phyloP scores from a whole-genome alignment of 2,888 invertebrate genomes.

The Congeria kusceri region DNA sequence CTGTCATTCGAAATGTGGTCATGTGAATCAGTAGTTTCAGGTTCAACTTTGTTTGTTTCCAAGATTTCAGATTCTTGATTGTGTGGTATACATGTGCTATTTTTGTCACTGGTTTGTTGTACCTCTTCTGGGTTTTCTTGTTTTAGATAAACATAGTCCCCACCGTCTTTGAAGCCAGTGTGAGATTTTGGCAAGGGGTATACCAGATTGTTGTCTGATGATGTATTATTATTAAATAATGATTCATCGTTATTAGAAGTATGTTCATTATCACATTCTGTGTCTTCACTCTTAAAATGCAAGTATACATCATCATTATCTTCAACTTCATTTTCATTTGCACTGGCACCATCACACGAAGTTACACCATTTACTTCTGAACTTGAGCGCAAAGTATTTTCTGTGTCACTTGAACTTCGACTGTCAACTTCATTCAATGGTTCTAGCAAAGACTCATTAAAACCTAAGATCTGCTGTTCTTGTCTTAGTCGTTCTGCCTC shows the following conservation, averaged over 20 bases:
- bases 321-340: background rate
- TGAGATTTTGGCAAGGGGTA: background rate
- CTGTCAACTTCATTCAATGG: slow-evolving; percentile 46
- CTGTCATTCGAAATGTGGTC: background rate
- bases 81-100: background rate
- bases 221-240: background rate
- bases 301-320: background rate
- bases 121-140: background rate
- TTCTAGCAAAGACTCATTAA: slow-evolving; percentile 51
- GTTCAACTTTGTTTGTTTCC: no score
- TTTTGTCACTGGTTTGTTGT: background rate
- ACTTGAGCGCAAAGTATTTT: background rate
- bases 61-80: no score
- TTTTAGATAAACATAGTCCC: slow-evolving; percentile 20
- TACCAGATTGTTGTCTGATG: background rate
- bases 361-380: background rate
- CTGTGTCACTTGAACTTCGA: slow-evolving; percentile 41
- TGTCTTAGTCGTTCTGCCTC: slow-evolving; percentile 55
- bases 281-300: no score
- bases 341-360: background rate
- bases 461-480: slow-evolving; percentile 27
- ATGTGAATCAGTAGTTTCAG: background rate
- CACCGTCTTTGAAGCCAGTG: background rate
- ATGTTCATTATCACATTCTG: background rate
- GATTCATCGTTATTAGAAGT: background rate